A percentile compares a stretch with the other conserved stretches of the same genome.
These are phyloP conservation scores for Aythya baeri DNA, from an alignment of 2,113 vertebrate genomes.

Conservation along the genomic window DNA sequence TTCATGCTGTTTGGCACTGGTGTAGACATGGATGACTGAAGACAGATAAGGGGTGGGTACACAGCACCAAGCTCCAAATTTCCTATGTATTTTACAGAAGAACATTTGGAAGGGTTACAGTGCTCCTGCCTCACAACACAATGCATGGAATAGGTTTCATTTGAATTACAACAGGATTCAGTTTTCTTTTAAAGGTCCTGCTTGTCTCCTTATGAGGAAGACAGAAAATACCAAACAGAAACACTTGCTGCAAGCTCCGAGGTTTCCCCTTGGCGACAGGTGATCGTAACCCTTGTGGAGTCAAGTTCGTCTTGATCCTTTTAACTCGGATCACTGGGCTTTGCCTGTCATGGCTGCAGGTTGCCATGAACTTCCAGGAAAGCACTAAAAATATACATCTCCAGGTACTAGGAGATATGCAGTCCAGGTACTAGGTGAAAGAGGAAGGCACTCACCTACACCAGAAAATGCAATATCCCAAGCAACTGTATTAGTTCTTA, in stretches of 20 bases:
- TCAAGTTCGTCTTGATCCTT: neutral
- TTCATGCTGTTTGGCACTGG: neutral
- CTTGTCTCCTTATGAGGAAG: neutral
- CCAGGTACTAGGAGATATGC: neutral
- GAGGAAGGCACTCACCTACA: neutral
- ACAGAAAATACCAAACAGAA: neutral
- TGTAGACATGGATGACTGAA: fast-evolving
- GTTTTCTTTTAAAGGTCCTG: neutral
- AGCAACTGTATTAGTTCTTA: neutral
- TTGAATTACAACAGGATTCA: neutral
- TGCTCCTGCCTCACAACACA: neutral
- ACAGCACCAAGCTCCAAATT: neutral
- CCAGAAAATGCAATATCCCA: neutral
- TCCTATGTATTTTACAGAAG: neutral
- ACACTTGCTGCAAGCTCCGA: neutral
- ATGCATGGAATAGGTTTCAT: neutral
- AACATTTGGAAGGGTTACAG: neutral
- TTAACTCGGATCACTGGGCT: neutral
- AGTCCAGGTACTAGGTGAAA: neutral
- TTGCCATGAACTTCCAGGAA: neutral
- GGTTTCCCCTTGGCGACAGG: neutral
- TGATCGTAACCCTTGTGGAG: neutral
- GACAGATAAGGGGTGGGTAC: neutral
- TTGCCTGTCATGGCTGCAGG: neutral
- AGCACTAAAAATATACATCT: neutral